phyloP scores from a whole-genome alignment of 2,888 invertebrate genomes.

The Digitonthophagus gazella region DNA sequence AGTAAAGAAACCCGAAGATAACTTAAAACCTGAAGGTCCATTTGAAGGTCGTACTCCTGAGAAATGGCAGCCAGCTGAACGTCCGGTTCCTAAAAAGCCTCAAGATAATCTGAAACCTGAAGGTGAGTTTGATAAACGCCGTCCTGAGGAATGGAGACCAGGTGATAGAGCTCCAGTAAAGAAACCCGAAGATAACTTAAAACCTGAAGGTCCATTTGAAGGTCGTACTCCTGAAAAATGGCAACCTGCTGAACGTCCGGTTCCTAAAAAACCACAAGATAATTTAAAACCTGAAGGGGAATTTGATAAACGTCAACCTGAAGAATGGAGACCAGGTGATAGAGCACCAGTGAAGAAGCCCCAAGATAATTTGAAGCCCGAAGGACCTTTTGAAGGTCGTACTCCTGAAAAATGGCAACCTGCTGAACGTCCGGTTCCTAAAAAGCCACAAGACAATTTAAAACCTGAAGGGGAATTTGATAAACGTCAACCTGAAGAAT shows the following conservation, averaged over 20 bases:
- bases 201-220: slow-evolving; percentile 54
- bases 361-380: slow-evolving; percentile 58
- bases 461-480: slow-evolving; percentile 52
- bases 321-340: slow-evolving; percentile 52
- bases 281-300: slow-evolving; percentile 57
- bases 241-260: slow-evolving; percentile 50
- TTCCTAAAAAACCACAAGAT: slow-evolving; percentile 49
- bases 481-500: slow-evolving; percentile 40
- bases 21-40: slow-evolving; percentile 62
- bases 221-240: slow-evolving; percentile 43
- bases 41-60: slow-evolving; percentile 43
- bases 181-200: slow-evolving; percentile 50
- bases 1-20: slow-evolving; percentile 52
- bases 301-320: slow-evolving; percentile 51
- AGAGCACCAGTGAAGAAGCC: slow-evolving; percentile 48
- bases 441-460: slow-evolving; percentile 54
- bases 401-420: slow-evolving; percentile 47
- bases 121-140: slow-evolving; percentile 48
- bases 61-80: slow-evolving; percentile 50
- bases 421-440: slow-evolving; percentile 49
- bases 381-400: slow-evolving; percentile 54
- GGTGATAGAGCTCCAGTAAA: slow-evolving; percentile 49
- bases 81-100: slow-evolving; percentile 47
- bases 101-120: slow-evolving; percentile 56
- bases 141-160: slow-evolving; percentile 40